Percentiles rank a stretch among this genome's conserved stretches.
Evolutionary conservation across 2,113 vertebrate species (phyloP).

Genomic region (Apus apus): DNA sequence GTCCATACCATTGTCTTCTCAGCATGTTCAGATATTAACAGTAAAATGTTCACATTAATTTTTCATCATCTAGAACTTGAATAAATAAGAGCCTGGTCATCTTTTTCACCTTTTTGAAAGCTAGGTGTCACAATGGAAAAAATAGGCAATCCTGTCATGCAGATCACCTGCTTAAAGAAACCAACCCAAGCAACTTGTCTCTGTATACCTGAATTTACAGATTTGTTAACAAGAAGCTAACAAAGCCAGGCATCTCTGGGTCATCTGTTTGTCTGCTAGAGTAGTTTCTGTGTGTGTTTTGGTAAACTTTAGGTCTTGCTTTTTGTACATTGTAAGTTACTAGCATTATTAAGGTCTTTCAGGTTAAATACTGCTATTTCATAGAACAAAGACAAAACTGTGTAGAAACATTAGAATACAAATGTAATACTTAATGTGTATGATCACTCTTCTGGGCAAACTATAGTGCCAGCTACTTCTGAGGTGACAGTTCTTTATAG

Average conservation of each 20-base stretch:
- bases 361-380: neutral
- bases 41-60: neutral
- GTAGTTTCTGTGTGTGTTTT: neutral
- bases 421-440: fast-evolving
- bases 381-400: neutral
- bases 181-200: neutral
- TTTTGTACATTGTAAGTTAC: neutral
- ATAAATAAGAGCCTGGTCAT: neutral
- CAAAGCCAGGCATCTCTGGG: neutral
- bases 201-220: neutral
- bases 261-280: neutral
- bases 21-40: neutral
- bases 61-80: neutral
- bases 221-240: neutral
- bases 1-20: fast-evolving
- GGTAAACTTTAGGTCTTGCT: neutral
- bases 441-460: neutral
- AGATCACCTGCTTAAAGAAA: neutral
- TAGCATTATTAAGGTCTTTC: neutral
- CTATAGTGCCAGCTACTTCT: neutral
- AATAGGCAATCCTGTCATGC: fast-evolving
- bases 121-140: neutral
- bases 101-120: neutral
- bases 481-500: neutral
- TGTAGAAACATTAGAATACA: neutral